These are phyloP conservation scores for Cryptosula pallasiana DNA, from an alignment of 2,888 invertebrate genomes.

Conservation along the genomic window DNA sequence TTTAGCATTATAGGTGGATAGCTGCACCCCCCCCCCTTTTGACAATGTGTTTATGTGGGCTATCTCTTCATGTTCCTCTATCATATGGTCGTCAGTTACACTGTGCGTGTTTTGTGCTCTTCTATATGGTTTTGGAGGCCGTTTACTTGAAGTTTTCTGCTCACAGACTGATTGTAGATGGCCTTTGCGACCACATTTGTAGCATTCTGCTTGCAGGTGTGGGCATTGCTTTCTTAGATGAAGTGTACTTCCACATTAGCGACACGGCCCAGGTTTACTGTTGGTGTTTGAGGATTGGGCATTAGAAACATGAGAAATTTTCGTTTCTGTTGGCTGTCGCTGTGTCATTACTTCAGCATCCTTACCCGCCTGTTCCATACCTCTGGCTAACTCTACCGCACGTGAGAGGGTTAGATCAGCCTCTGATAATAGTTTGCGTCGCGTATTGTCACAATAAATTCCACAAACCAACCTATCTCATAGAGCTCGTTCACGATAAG, in stretches of 20 bases:
- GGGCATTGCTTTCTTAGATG: not conserved
- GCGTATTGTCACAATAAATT: not conserved
- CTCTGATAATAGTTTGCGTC: not conserved
- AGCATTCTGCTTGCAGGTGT: not conserved
- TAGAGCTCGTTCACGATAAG: not conserved
- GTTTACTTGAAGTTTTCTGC: not conserved
- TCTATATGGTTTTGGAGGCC: not conserved
- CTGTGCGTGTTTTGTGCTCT: not conserved
- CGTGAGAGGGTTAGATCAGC: not conserved
- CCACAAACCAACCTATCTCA: not conserved
- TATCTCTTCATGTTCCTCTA: not conserved
- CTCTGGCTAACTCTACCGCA: not conserved
- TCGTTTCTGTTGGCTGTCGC: not conserved
- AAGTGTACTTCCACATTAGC: not conserved
- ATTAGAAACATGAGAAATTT: not conserved
- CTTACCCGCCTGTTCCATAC: not conserved
- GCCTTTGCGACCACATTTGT: not conserved
- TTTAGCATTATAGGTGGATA: not conserved
- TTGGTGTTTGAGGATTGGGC: not conserved
- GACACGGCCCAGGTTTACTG: not conserved
- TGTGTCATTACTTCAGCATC: not conserved
- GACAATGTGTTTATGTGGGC: not conserved
- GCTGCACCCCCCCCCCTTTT: too few relatives aligned
- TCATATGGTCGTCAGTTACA: not conserved
- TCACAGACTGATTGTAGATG: not conserved